phyloP scores from a whole-genome alignment of 2,797 vertebrate genomes.

The Petrocephalus sullivani region DNA sequence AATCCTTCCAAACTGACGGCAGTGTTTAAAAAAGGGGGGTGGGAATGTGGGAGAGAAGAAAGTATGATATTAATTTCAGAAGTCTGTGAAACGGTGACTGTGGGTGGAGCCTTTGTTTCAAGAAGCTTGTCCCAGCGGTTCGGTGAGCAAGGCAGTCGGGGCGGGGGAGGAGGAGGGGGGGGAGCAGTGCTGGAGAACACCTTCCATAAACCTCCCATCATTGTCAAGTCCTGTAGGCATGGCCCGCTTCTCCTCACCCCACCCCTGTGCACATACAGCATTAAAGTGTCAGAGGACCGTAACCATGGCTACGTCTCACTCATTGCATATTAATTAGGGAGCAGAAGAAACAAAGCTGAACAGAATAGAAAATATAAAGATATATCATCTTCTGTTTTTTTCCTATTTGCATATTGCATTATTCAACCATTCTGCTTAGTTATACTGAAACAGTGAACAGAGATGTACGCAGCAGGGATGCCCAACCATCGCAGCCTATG shows the following conservation, averaged over 20 bases:
- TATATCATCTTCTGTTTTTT: slow-evolving; percentile 38
- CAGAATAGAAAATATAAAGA: slow-evolving; percentile 9
- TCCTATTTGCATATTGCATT: slow-evolving; percentile 63
- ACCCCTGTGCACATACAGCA: slow-evolving; percentile 68
- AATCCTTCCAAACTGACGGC: slow-evolving; percentile 51
- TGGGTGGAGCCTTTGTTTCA: slow-evolving; percentile 41
- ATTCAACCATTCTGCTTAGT: slow-evolving; percentile 47
- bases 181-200: slow-evolving; percentile 49
- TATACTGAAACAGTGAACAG: slow-evolving; percentile 12
- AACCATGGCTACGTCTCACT: slow-evolving; percentile 65
- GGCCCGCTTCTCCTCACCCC: slow-evolving; percentile 57
- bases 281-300: slow-evolving; percentile 70
- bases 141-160: slow-evolving; percentile 50
- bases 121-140: slow-evolving; percentile 51
- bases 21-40: slow-evolving; percentile 33
- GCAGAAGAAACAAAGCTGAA: slow-evolving; percentile 31
- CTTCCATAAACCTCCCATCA: slow-evolving; percentile 64
- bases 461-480: slow-evolving; percentile 24
- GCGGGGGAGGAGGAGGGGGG: slow-evolving; percentile 31
- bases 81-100: slow-evolving; percentile 44
- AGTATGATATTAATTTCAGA: slow-evolving; percentile 45
- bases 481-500: slow-evolving; percentile 23
- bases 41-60: slow-evolving; percentile 25
- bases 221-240: slow-evolving; percentile 63
- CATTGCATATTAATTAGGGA: slow-evolving; percentile 68